Evolutionary conservation across 2,888 invertebrate species (phyloP), one percentile per base, ranked within the genome.

Genomic region (Thelaira solivaga): DNA sequence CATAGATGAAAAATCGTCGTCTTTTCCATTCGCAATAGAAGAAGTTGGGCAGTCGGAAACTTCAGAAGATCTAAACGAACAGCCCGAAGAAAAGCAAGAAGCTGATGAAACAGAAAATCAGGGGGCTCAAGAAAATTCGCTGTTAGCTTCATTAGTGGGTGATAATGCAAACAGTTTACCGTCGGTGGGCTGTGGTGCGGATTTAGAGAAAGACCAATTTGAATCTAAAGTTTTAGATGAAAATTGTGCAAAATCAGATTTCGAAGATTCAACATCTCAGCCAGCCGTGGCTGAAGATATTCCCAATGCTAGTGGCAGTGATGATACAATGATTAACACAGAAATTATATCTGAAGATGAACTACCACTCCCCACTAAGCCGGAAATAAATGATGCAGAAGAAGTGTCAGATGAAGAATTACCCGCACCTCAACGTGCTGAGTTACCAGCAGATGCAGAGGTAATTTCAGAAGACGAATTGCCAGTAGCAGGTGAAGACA

Each of bases 341-440:
- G 96, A 96, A 90, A 94, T 94, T 68, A 94, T 96, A 43, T 95
- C 95, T 0, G 95, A 95, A 87, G 95, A 96, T 88, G 95, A 95
- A 87, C 85, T 95, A 26, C 95, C 95, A 0, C 90, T 90, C 29
- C 92, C 94, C 1, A 91, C 92, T 83, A 93, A 94, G 81, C 94
- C 93, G 6, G 94, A 94, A 89, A 92, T 95, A 41, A 94, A 94
- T 78, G 95, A 95, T 90, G 94, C 95, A 2, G 95, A 95, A 87
- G 95, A 94, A 89, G 94, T 94, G 0, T 94, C 94, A 2, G 94
- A 94, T 88, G 94, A 94, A 86, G 94, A 94, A 86, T 87, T 94
- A 22, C 94, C 94, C 1, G 93, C 93, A 0, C 93, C 93, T 0
- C 92, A 92, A 84, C 91, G 93, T 31, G 93, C 93, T 31, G 93